Evolutionary conservation across 2,888 invertebrate genomes (phyloP).

Genomic region (Mesopsocus fuscifrons): DNA sequence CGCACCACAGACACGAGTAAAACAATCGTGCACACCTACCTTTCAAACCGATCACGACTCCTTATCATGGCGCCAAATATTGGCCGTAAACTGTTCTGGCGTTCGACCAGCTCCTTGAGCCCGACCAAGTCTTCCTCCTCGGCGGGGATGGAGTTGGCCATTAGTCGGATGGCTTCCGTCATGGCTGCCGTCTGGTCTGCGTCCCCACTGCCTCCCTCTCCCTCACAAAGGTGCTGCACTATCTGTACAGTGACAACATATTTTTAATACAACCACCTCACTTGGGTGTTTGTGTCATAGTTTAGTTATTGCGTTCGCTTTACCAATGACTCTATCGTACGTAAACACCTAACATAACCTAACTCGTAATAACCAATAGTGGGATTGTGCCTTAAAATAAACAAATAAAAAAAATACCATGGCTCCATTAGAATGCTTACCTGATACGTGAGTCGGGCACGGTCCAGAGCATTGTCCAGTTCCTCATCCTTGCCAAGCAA

Average conservation of each 20-base stretch:
- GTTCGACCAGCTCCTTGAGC: slow-evolving; percentile 31
- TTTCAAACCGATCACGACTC: slow-evolving; percentile 32
- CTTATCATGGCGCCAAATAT: slow-evolving; percentile 14
- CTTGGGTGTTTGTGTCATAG: too few relatives aligned
- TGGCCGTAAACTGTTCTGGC: slow-evolving; percentile 13
- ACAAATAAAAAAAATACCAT: too few relatives aligned
- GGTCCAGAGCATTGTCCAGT: slow-evolving; percentile 44
- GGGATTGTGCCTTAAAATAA: too few relatives aligned
- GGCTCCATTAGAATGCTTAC: too few relatives aligned
- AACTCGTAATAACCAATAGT: too few relatives aligned
- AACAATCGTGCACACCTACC: slow-evolving; percentile 39
- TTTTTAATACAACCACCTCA: too few relatives aligned
- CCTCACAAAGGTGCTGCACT: slow-evolving; percentile 46
- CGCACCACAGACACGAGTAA: too few relatives aligned
- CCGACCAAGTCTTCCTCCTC: slow-evolving; percentile 47
- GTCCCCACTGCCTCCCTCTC: slow-evolving; percentile 29
- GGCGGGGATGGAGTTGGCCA: slow-evolving; percentile 41
- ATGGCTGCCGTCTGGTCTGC: slow-evolving; percentile 26
- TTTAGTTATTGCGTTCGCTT: too few relatives aligned
- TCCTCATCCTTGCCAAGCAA: slow-evolving; percentile 22
- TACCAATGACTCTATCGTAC: too few relatives aligned
- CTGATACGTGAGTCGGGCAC: slow-evolving; percentile 50
- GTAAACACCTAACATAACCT: too few relatives aligned
- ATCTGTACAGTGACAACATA: too few relatives aligned
- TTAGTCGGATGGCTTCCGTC: slow-evolving; percentile 41